A percentile compares a stretch with the other conserved stretches of the same genome.
phyloP scores from a whole-genome alignment of 2,113 vertebrate genomes.

The Mormyrus iriodes region DNA sequence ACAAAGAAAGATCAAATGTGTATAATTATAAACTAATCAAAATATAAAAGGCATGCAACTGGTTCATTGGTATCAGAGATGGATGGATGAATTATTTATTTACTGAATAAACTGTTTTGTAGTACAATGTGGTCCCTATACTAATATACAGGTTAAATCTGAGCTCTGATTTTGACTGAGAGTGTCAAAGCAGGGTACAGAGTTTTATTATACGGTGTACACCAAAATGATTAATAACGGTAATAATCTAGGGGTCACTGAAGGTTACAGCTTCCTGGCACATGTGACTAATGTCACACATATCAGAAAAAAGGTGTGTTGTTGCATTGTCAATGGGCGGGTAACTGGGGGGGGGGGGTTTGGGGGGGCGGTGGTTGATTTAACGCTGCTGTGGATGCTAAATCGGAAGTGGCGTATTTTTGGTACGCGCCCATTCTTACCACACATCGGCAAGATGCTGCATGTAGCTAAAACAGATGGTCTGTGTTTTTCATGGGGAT shows the following conservation, averaged over 20 bases:
- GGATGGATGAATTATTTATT: background rate
- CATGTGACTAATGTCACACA: background rate
- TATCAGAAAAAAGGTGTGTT: background rate
- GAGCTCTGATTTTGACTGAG: background rate
- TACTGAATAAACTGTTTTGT: background rate
- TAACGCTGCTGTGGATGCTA: background rate
- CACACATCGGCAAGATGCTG: background rate
- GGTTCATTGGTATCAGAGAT: background rate
- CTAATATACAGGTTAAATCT: background rate
- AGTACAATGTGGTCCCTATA: background rate
- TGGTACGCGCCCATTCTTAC: background rate
- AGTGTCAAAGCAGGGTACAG: background rate
- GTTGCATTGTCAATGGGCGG: background rate
- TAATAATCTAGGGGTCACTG: background rate
- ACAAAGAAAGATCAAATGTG: background rate
- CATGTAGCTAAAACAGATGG: background rate
- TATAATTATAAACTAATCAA: background rate
- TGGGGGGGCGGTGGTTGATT: background rate
- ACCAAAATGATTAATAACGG: background rate
- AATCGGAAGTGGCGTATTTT: background rate
- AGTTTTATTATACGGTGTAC: background rate
- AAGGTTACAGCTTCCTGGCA: background rate
- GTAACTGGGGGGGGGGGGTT: background rate
- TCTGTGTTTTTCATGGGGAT: conserved; percentile 1
- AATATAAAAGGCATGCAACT: background rate